Evolutionary conservation across 2,888 invertebrate genomes (phyloP).

Genomic region (Apodemia duryi): DNA sequence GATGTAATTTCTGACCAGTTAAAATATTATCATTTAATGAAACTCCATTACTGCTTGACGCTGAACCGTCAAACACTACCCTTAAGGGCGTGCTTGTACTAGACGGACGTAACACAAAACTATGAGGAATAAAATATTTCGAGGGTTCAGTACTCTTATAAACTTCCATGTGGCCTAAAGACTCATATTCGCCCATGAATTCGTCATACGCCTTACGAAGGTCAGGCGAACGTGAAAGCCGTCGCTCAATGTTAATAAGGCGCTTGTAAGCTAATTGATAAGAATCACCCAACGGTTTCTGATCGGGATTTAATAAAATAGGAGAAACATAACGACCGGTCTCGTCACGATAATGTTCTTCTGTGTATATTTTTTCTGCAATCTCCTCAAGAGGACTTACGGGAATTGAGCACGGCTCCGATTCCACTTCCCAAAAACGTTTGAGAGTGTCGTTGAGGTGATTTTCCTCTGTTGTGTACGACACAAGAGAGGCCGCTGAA

Average conservation of each 20-base stretch:
- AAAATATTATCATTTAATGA: conserved; percentile 23
- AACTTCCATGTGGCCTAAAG: conserved; percentile 2
- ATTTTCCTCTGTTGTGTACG: not conserved
- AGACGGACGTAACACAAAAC: conserved; percentile 18
- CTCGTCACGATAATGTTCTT: conserved; percentile 20
- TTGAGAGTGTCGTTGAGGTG: conserved; percentile 5
- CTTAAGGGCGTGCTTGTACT: conserved; percentile 21
- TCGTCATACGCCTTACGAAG: not conserved
- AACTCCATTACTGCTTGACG: conserved; percentile 12
- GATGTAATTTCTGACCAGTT: conserved; percentile 21
- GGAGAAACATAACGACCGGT: conserved; percentile 18
- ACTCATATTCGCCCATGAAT: not conserved
- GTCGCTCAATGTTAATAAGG: not conserved
- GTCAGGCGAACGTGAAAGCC: not conserved
- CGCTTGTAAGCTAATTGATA: not conserved
- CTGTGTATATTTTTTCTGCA: conserved; percentile 19
- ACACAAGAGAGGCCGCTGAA: not conserved
- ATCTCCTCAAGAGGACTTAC: conserved; percentile 19
- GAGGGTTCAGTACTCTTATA: not conserved
- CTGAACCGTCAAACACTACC: conserved; percentile 21
- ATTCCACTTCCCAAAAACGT: conserved; percentile 26
- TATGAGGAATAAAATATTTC: conserved; percentile 23
- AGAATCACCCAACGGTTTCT: not conserved
- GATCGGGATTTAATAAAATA: not conserved
- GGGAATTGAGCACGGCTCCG: not conserved